phyloP scores from a whole-genome alignment of 2,888 invertebrate species.

The Endotricha flammealis region DNA sequence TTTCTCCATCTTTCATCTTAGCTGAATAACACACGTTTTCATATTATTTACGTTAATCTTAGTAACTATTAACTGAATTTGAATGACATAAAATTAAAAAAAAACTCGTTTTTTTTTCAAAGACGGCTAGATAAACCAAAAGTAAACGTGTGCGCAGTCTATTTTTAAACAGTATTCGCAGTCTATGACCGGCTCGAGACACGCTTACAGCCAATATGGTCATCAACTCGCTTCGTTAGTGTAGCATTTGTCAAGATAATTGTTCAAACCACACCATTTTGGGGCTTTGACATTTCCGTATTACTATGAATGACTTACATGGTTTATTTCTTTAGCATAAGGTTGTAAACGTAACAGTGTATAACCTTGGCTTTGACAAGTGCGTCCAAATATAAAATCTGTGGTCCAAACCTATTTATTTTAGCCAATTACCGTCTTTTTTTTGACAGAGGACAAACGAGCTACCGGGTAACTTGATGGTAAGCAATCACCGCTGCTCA shows the following conservation, averaged over 20 bases:
- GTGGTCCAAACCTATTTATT: too few relatives aligned
- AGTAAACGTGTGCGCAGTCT: too few relatives aligned
- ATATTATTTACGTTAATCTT: too few relatives aligned
- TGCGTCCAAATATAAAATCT: slow-evolving; percentile 44
- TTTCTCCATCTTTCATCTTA: too few relatives aligned
- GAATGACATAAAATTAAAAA: background rate
- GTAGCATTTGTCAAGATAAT: slow-evolving; percentile 70
- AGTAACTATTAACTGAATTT: too few relatives aligned
- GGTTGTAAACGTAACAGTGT: slow-evolving; percentile 16
- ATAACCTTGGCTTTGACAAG: slow-evolving; percentile 60
- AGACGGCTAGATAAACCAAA: too few relatives aligned
- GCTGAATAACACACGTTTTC: too few relatives aligned
- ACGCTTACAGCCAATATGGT: slow-evolving; percentile 43
- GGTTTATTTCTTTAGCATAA: background rate
- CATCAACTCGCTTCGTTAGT: slow-evolving; percentile 58
- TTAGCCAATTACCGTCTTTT: too few relatives aligned
- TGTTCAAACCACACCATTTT: slow-evolving; percentile 55
- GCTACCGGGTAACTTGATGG: too few relatives aligned
- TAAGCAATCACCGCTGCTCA: too few relatives aligned
- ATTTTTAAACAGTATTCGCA: background rate
- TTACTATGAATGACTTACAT: slow-evolving; percentile 39
- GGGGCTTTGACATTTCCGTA: slow-evolving; percentile 56
- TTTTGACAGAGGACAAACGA: too few relatives aligned
- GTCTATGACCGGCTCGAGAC: background rate
- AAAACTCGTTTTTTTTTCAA: too few relatives aligned